A percentile compares a stretch with the other conserved stretches of the same genome.
Evolutionary conservation across 2,797 vertebrate species (phyloP).

Genomic region (Argya squamiceps): DNA sequence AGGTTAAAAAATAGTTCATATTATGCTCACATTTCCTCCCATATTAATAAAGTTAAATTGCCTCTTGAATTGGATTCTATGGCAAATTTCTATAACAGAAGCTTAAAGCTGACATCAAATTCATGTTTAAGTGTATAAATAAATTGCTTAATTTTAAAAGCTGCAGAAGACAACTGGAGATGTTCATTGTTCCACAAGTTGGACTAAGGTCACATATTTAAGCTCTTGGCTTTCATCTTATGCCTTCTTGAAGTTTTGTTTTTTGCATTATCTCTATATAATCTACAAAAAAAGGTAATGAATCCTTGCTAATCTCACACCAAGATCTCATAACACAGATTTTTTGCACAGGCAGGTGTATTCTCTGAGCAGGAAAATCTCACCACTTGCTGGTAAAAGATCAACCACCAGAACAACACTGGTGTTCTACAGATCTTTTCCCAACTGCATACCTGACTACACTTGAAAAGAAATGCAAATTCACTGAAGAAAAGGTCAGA

Average conservation of each 20-base stretch:
- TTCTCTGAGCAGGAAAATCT: background rate
- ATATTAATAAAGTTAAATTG: conserved; percentile 33
- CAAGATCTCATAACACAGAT: background rate
- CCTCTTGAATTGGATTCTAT: background rate
- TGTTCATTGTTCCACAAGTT: background rate
- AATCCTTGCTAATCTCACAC: background rate
- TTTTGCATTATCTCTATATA: background rate
- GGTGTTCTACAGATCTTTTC: background rate
- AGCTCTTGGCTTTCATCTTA: background rate
- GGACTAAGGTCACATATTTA: background rate
- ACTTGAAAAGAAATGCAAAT: conserved; percentile 1
- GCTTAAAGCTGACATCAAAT: background rate
- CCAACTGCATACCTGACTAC: background rate
- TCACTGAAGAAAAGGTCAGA: background rate
- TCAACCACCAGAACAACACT: background rate
- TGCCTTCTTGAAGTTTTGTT: background rate
- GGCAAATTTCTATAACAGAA: background rate
- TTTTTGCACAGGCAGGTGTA: background rate
- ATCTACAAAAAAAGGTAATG: background rate
- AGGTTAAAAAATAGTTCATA: conserved; percentile 1
- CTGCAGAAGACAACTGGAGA: background rate
- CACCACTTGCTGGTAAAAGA: background rate
- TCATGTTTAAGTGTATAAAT: background rate
- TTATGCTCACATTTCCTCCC: background rate
- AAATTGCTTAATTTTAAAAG: background rate